Evolutionary conservation across 64 coral and sea anemone genomes (phyloP).

Genomic region (Astreopora myriophthalma): DNA sequence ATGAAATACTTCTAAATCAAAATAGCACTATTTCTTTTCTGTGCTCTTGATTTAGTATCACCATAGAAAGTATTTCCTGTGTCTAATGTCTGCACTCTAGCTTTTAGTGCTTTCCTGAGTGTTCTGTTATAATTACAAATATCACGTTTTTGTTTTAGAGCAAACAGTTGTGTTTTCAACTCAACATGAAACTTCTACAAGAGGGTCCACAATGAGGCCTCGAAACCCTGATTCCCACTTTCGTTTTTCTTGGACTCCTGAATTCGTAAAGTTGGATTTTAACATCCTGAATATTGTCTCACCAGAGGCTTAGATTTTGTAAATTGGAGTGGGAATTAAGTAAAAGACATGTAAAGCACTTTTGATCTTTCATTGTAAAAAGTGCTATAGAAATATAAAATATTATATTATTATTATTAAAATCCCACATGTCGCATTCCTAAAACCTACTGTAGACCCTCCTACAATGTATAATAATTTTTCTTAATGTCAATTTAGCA

Average conservation of each 20-base stretch:
- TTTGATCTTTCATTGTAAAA: too few species aligned
- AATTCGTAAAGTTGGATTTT: neutral
- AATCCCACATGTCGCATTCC: neutral
- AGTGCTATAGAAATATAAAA: too few species aligned
- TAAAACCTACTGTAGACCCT: neutral
- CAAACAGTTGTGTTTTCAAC: neutral
- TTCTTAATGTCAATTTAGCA: neutral
- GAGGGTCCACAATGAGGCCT: neutral
- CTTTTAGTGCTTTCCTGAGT: neutral
- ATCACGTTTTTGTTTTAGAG: neutral
- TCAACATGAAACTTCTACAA: neutral
- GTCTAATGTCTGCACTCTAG: neutral
- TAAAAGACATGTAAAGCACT: too few species aligned
- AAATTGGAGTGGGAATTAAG: neutral
- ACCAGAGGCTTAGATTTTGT: neutral
- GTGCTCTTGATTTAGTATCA: neutral
- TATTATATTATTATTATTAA: too few species aligned
- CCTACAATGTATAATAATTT: neutral
- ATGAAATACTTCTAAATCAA: neutral
- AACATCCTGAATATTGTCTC: neutral
- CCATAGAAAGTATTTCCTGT: neutral
- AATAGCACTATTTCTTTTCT: neutral
- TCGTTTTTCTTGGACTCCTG: neutral
- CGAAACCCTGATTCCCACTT: neutral
- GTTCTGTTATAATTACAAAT: neutral